phyloP scores from a whole-genome alignment of 1,140 invertebrate genomes.

The Aphaenogaster rudis region DNA sequence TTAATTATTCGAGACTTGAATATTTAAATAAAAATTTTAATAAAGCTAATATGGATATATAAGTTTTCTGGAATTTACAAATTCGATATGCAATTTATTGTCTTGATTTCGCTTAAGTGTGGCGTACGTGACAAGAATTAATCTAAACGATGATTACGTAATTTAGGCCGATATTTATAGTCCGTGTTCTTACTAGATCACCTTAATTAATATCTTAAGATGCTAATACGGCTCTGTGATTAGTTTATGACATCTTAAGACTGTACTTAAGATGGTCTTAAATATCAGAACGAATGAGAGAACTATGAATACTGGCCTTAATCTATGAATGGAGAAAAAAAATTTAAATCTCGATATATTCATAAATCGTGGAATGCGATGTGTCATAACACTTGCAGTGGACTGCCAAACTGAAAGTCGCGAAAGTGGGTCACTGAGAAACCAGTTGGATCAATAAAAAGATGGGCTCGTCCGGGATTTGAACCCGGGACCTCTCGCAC shows the following conservation, averaged over 20 bases:
- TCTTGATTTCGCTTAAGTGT: neutral
- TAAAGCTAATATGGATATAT: neutral
- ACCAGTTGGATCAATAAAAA: neutral
- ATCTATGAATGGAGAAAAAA: neutral
- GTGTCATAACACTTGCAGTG: neutral
- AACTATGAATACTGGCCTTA: too few relatives aligned
- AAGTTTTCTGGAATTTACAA: neutral
- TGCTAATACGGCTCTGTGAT: too few relatives aligned
- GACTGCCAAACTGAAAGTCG: slow-evolving; percentile 13
- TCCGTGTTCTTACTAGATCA: too few relatives aligned
- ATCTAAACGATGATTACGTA: neutral
- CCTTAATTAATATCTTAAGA: too few relatives aligned
- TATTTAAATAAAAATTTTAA: neutral
- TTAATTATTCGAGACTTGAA: slow-evolving; percentile 2
- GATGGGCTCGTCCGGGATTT: slow-evolving; percentile 92
- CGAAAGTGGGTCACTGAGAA: neutral
- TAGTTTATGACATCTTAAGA: too few relatives aligned
- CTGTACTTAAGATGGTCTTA: too few relatives aligned
- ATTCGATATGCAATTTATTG: neutral
- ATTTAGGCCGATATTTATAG: too few relatives aligned
- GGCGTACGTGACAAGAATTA: neutral
- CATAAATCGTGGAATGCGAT: neutral
- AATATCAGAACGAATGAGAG: too few relatives aligned
- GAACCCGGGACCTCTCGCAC: slow-evolving; percentile 94
- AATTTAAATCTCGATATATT: neutral